Conservation (phyloP, 2,888 invertebrate species). For the Acronicta aceris region DNA sequence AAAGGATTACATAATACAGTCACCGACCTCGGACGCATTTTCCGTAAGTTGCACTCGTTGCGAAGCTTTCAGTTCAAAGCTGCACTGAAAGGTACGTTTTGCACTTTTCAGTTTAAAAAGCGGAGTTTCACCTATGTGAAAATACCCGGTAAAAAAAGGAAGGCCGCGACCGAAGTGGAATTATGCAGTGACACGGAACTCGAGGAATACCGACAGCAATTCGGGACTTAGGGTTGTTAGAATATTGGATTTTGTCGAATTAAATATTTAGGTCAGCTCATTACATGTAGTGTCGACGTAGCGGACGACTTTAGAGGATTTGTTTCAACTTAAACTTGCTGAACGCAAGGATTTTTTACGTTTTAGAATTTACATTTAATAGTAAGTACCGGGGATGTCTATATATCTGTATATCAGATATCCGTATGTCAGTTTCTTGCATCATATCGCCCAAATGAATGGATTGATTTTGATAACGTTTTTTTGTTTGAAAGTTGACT, state of each 20-base stretch:
- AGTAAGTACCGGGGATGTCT: too few relatives aligned
- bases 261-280: conserved; percentile 6
- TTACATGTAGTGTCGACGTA: neutral
- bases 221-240: conserved; percentile 40
- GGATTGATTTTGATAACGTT: too few relatives aligned
- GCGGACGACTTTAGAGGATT: neutral
- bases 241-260: neutral
- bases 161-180: conserved; percentile 55
- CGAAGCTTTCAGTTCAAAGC: conserved; percentile 41
- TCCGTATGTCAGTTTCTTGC: too few relatives aligned
- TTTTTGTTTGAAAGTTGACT: too few relatives aligned
- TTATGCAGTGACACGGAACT: conserved; percentile 68
- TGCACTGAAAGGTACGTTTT: conserved; percentile 46
- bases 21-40: conserved; percentile 24
- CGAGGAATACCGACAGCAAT: conserved; percentile 42
- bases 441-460: too few relatives aligned
- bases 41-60: conserved; percentile 31
- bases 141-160: conserved; percentile 43
- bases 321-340: neutral
- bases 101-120: conserved; percentile 49
- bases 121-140: conserved; percentile 44
- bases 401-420: too few relatives aligned
- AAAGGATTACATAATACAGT: conserved; percentile 1
- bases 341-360: neutral
- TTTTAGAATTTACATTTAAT: too few relatives aligned